These are phyloP conservation scores for Eilema caniola DNA, from an alignment of 2,888 invertebrate genomes.

Conservation along the genomic window DNA sequence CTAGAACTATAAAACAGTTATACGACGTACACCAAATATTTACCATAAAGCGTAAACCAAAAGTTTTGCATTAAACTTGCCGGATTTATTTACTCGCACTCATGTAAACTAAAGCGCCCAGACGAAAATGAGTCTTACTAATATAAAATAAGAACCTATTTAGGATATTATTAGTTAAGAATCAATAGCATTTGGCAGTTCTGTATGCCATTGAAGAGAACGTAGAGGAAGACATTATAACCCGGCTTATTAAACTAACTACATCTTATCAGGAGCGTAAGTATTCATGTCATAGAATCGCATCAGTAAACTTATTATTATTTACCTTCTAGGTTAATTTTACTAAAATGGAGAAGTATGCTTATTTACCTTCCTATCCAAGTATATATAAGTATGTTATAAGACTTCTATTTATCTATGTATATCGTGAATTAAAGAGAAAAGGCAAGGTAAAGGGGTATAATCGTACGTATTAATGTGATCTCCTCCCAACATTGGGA, in stretches of 20 bases:
- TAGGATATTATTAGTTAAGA: slow-evolving; percentile 30
- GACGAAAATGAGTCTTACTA: slow-evolving; percentile 61
- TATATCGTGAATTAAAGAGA: no score
- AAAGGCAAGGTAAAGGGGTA: no score
- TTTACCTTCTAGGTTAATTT: no score
- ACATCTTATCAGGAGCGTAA: no score
- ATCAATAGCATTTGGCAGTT: slow-evolving; percentile 59
- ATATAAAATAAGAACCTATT: slow-evolving; percentile 43
- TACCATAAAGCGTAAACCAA: slow-evolving; percentile 87
- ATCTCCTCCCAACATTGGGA: no score
- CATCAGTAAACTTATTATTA: no score
- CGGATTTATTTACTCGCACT: slow-evolving; percentile 81
- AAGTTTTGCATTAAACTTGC: slow-evolving; percentile 86
- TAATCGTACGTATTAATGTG: no score
- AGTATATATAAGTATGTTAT: no score
- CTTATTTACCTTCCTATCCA: no score
- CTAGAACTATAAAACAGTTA: slow-evolving; percentile 86
- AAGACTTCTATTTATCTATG: no score
- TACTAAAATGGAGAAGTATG: no score
- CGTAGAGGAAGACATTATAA: slow-evolving; percentile 61
- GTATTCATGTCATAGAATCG: no score
- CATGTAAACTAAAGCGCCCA: slow-evolving; percentile 64
- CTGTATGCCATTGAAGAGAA: slow-evolving; percentile 59
- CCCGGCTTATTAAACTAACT: slow-evolving; percentile 41
- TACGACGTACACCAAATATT: slow-evolving; percentile 86